A percentile compares a stretch with the other conserved stretches of the same genome.
phyloP scores from a whole-genome alignment of 2,797 vertebrate genomes.

The Nyctibius grandis region DNA sequence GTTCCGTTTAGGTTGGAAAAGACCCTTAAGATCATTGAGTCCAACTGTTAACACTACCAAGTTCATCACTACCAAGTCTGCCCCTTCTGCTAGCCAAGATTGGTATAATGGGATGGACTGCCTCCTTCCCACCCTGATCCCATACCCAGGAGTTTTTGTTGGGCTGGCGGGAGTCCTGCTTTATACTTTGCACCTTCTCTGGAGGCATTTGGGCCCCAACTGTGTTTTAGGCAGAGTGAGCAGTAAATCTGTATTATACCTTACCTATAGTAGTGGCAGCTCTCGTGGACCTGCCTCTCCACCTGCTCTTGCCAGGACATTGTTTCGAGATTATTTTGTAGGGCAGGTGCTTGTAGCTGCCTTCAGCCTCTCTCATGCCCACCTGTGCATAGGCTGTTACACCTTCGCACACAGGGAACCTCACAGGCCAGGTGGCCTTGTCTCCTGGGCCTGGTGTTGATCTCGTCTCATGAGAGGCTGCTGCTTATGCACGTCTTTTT shows the following conservation, averaged over 20 bases:
- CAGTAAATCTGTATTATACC: background rate
- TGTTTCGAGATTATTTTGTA: background rate
- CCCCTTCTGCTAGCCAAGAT: background rate
- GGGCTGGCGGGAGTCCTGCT: background rate
- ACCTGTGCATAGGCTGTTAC: background rate
- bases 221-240: background rate
- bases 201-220: background rate
- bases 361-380: background rate
- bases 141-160: background rate
- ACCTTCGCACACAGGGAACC: background rate
- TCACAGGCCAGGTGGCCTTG: background rate
- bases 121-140: background rate
- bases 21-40: too few species aligned
- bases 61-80: background rate
- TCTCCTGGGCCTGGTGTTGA: background rate
- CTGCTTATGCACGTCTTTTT: background rate
- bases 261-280: background rate
- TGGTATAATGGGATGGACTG: background rate
- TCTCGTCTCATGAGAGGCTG: background rate
- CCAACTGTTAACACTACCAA: background rate
- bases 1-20: too few species aligned
- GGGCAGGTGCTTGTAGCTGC: background rate
- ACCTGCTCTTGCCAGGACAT: background rate
- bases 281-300: background rate
- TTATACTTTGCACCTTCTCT: background rate